Evolutionary conservation across 2,797 vertebrate species (phyloP).

Genomic region (Takifugu ocellatus): DNA sequence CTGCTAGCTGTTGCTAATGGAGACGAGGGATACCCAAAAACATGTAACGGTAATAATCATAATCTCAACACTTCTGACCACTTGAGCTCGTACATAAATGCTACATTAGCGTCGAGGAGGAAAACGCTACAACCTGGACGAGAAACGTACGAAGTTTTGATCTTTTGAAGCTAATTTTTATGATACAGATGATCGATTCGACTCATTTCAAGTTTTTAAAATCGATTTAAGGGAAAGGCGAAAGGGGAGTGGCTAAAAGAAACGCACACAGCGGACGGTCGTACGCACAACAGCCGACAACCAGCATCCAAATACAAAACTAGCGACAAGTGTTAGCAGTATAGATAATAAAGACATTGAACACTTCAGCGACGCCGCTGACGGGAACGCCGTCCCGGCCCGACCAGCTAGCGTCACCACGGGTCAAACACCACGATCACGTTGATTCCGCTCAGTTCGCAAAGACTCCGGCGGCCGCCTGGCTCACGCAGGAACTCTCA

Average conservation of each 20-base stretch:
- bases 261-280: conserved; percentile 63
- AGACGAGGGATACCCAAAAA: not conserved
- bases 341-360: conserved; percentile 68
- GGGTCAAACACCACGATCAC: conserved; percentile 26
- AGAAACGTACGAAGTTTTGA: no score
- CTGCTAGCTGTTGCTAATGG: not conserved
- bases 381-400: conserved; percentile 55
- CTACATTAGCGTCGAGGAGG: conserved; percentile 34
- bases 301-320: conserved; percentile 69
- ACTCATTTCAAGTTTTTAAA: conserved; percentile 57
- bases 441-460: conserved; percentile 45
- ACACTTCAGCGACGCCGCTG: conserved; percentile 64
- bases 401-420: conserved; percentile 53
- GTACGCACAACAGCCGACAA: conserved; percentile 65
- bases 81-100: conserved; percentile 27
- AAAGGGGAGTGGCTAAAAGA: conserved; percentile 10
- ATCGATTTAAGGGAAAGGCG: conserved; percentile 22
- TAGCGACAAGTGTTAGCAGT: conserved; percentile 72
- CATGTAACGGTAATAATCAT: conserved; percentile 4
- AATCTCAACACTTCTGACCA: conserved; percentile 2
- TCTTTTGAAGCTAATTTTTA: no score
- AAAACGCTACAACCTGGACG: no score
- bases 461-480: conserved; percentile 29
- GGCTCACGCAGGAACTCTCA: conserved; percentile 75
- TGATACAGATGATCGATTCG: no score